Evolutionary conservation across 2,797 vertebrate genomes (phyloP), one percentile per base, ranked within the genome.

Genomic region (Ptychadena robeensis): DNA sequence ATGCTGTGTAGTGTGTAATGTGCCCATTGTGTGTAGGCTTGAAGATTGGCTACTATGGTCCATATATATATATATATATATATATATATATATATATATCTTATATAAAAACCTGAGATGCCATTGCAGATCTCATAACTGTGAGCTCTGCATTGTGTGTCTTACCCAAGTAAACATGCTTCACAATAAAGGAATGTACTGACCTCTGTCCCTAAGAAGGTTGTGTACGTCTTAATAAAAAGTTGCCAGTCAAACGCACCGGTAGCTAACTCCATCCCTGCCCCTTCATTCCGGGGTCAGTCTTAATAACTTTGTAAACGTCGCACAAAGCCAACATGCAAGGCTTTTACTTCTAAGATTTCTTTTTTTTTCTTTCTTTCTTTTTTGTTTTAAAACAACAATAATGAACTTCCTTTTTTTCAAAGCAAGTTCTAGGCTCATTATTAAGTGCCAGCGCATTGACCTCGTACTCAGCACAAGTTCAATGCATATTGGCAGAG

Each of bases 371-470:
- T 22, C 63, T 15, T 4, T 5, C 10, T 53, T 53, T 53, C 22
- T 68, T 79, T 68, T 78, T 9, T 79, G 63, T 69, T 80, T 84
- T 68, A 61, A 68, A 70, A 74, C 82, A 80, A 73, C 80, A 74
- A 85, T 85, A 85, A 85, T 75, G 77, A 85, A 73, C 44, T 40
- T 83, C 44, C 34, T 70, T 84, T 70, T 84, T 80, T 69, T 69
- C 82, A 73, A 53, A 68, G 25, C 28, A 14, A 40, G 57, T 64
- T 48, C 31, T 73, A 35, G 35, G 64, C 82, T 85, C 78, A 65
- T 85, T 85, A 83, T 73, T 64, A 79, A 73, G 77, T 72, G 67
- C 59, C 38, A 18, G 14, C 44, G 69, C 63, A 84, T 9, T 80
- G 82, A 80, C 48, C 82, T 80, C 35, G 28, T 37, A 44, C 44